Conservation (phyloP, 2,797 vertebrate species). For the Chaenodraco wilsoni region DNA sequence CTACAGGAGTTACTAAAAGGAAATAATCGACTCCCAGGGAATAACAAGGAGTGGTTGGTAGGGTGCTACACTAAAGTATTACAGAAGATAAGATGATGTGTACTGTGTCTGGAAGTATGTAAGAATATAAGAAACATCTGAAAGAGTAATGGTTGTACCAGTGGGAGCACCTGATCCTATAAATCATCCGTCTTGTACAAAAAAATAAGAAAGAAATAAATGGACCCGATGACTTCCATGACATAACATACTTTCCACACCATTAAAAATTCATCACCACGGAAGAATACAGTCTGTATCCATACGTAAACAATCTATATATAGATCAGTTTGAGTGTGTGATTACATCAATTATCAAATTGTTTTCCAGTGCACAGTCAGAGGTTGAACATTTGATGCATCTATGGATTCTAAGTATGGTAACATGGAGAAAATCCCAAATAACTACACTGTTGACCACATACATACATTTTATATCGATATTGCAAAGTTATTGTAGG, state of each 20-base stretch:
- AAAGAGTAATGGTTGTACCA: neutral
- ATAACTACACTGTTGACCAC: no score
- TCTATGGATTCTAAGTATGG: neutral
- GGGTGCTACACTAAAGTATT: neutral
- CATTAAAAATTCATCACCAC: slow-evolving; percentile 9
- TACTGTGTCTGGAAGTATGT: slow-evolving; percentile 10
- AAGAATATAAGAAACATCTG: slow-evolving; percentile 38
- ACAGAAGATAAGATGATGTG: neutral
- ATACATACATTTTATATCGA: no score
- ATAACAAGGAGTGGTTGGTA: neutral
- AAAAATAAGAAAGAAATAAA: slow-evolving; percentile 8
- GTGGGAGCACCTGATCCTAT: slow-evolving; percentile 15
- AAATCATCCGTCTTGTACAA: slow-evolving; percentile 24
- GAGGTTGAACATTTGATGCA: neutral
- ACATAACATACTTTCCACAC: slow-evolving; percentile 24
- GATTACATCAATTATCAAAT: slow-evolving; percentile 6
- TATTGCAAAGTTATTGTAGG: no score
- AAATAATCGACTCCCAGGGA: neutral
- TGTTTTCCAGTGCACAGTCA: neutral
- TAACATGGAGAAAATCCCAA: no score
- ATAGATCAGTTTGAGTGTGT: no score
- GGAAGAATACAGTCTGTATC: neutral
- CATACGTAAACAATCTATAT: neutral
- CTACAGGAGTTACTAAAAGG: neutral
- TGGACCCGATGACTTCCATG: neutral